Conservation (phyloP, 2,888 invertebrate genomes). For the Macrosiphum euphorbiae region DNA sequence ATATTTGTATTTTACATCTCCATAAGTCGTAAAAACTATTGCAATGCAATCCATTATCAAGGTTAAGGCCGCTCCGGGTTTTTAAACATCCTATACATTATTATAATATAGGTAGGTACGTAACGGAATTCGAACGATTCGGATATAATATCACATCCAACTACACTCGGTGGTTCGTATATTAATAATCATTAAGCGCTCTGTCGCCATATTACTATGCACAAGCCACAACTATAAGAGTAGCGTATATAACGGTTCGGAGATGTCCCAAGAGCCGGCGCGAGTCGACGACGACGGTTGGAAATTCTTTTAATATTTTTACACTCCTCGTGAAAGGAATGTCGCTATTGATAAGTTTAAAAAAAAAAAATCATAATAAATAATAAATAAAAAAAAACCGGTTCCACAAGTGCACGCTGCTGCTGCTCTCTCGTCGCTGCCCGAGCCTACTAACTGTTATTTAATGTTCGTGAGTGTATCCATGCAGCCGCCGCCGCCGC, state of each 20-base stretch:
- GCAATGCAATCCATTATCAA: background rate
- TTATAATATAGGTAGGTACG: background rate
- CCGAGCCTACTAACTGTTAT: conserved; percentile 63
- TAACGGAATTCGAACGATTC: conserved; percentile 6
- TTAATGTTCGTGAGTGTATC: conserved; percentile 38
- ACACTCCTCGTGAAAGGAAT: conserved; percentile 63
- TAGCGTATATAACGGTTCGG: conserved; percentile 23
- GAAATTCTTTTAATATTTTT: conserved; percentile 51
- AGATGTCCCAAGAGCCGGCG: conserved; percentile 23
- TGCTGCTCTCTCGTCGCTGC: conserved; percentile 45
- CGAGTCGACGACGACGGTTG: background rate
- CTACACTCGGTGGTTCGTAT: background rate
- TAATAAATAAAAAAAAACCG: conserved; percentile 45
- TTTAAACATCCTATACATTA: background rate
- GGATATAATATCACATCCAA: background rate
- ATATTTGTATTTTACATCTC: background rate
- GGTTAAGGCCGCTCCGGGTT: background rate
- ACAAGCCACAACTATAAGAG: background rate
- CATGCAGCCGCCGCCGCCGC: background rate
- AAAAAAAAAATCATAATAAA: conserved; percentile 14
- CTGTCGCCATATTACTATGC: conserved; percentile 24
- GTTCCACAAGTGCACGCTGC: conserved; percentile 17
- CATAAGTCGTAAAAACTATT: background rate
- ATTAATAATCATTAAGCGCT: conserved; percentile 7
- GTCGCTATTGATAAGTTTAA: conserved; percentile 47